Base-by-base conservation (phyloP, 2,888 invertebrate genomes). In the Portevinia maculata region DNA sequence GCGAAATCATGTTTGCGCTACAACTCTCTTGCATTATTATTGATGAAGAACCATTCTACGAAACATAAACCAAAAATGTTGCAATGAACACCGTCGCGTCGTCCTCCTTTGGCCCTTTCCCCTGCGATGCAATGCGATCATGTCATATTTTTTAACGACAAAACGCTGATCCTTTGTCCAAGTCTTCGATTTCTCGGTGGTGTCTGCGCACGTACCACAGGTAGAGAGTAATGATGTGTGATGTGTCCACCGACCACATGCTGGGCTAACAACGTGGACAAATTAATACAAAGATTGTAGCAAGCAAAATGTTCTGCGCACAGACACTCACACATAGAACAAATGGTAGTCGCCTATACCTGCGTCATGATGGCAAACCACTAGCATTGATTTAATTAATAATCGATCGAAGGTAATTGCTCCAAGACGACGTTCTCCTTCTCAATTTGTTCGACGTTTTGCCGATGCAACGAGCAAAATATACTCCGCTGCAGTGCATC, bases 321-420 rank as follows among this genome's bases (percentile, higher is more conserved):
- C 28, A 34, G 0, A n/a, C 70, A 53, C 34, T 46, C 30, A 39
- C 30, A 39, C 48, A 13, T 24, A 32, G 8, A n/a, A 4, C 30
- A 19, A 37, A 15, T 9, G 21, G 52, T 50, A 19, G 32, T 32
- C 19, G 44, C 1, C 30, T 13, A 19, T 79, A 62, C 32, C 60
- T 52, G 50, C 50, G 67, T 74, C 79, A 59, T 28, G 39, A 53
- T 39, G 64, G 55, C 64, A 55, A 67, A 74, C 59, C 67, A 78
- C 71, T 83, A 62, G 84, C 78, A 79, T 84, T 84, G 84, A 84
- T 84, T 84, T 74, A 84, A 84, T 84, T 84, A 84, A 84, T 84
- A 84, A 84, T 84, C 84, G 78, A 84, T 84, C 69, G 69, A 9
- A 64, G 74, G 84, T 84, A 84, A 84, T 84, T 84, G 84, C 84